Conservation (phyloP, 2,113 vertebrate genomes). For the Pongo abelii region DNA sequence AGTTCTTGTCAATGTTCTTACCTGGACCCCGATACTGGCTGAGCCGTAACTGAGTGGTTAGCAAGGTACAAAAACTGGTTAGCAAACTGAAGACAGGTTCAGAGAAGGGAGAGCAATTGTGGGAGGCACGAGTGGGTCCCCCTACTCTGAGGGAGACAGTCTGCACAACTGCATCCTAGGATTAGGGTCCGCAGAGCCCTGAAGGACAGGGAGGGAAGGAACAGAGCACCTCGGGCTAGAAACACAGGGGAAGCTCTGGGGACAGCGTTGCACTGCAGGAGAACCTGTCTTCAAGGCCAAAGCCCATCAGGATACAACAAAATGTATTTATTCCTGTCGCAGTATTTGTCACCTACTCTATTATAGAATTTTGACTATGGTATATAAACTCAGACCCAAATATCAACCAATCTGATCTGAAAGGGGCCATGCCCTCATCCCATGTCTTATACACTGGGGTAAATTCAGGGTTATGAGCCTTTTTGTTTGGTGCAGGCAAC, state of each 20-base stretch:
- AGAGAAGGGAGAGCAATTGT: background rate
- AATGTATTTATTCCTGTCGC: no score
- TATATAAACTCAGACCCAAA: no score
- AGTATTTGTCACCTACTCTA: no score
- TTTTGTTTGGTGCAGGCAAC: background rate
- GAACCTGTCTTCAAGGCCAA: background rate
- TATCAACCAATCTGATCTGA: background rate
- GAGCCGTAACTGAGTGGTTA: no score
- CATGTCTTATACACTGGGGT: no score
- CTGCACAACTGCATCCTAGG: background rate
- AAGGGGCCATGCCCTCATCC: rapidly evolving
- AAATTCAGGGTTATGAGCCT: background rate
- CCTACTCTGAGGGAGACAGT: no score
- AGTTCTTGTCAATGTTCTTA: background rate
- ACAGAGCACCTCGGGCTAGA: background rate
- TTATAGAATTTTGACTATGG: no score
- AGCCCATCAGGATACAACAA: background rate
- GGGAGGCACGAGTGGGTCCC: background rate
- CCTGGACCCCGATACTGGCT: no score
- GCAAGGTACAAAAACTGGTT: background rate
- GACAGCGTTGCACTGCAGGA: no score
- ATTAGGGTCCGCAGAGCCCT: background rate
- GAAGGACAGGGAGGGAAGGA: background rate
- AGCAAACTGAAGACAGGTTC: background rate
- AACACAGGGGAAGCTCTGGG: rapidly evolving